phyloP scores from a whole-genome alignment of 2,797 vertebrate species.

The Percopsis omiscomaycus region DNA sequence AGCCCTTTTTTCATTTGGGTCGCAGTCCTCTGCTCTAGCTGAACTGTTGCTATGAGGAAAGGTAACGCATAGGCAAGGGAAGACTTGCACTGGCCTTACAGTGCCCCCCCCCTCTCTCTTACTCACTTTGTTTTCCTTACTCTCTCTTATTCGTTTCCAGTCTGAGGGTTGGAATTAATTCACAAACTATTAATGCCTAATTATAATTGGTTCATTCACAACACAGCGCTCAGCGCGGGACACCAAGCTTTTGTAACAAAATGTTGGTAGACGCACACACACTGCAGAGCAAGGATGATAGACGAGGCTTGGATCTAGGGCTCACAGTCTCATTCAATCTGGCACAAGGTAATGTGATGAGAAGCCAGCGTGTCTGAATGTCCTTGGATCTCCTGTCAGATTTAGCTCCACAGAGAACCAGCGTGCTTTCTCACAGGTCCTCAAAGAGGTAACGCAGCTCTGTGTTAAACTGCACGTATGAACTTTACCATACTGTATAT shows the following conservation, averaged over 20 bases:
- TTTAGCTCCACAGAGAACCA: constrained; percentile 10
- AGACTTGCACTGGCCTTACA: no score
- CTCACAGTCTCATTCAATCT: neutral
- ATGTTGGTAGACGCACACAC: neutral
- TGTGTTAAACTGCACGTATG: neutral
- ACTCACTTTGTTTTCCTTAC: neutral
- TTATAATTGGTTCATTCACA: neutral
- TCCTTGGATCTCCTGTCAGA: constrained; percentile 6
- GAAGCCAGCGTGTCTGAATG: constrained; percentile 7
- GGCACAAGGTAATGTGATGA: constrained; percentile 15
- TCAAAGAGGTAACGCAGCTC: neutral
- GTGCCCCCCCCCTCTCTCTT: neutral
- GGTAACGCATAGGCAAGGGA: no score
- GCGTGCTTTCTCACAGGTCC: neutral
- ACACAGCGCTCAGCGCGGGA: neutral
- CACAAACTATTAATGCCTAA: neutral
- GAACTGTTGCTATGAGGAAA: no score
- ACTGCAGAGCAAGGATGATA: neutral
- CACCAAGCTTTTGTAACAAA: neutral
- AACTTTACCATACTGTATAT: no score
- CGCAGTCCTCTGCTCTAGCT: neutral
- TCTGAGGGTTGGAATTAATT: constrained; percentile 5
- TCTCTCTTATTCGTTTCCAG: neutral
- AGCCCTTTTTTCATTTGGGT: constrained; percentile 1
- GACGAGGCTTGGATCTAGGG: neutral